Evolutionary conservation across 2,113 vertebrate species (phyloP).

Genomic region (Neofelis nebulosa): DNA sequence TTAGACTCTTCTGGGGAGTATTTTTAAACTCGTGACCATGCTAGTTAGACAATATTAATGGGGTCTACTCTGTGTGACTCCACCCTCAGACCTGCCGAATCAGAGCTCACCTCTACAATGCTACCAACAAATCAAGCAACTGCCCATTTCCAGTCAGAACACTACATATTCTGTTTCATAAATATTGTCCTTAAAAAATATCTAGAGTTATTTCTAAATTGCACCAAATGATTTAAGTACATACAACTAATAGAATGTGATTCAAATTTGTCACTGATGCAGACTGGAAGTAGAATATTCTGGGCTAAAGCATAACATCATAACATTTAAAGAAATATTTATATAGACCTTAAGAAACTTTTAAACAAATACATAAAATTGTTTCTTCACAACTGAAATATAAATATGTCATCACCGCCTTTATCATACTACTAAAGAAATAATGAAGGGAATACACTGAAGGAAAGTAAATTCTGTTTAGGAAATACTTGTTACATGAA

Average conservation of each 20-base stretch:
- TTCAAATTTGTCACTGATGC: background rate
- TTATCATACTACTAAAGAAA: background rate
- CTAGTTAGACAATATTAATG: background rate
- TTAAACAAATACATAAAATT: background rate
- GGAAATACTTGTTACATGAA: background rate
- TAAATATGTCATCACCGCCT: background rate
- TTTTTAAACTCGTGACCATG: background rate
- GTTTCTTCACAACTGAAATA: slow-evolving; percentile 11
- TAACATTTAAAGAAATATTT: background rate
- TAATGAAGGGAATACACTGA: background rate
- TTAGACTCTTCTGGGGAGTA: background rate
- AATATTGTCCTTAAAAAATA: background rate
- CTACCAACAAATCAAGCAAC: background rate
- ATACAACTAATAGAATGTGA: background rate
- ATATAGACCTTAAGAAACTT: background rate
- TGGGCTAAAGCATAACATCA: background rate
- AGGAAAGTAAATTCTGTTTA: background rate
- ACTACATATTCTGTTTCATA: background rate
- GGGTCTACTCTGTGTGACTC: background rate
- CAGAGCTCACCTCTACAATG: background rate
- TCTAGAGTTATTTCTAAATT: background rate
- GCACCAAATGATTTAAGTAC: background rate
- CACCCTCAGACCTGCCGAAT: background rate
- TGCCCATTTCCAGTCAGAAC: background rate
- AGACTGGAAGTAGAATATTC: background rate